Percentiles rank a stretch among this genome's conserved stretches.
phyloP scores from a whole-genome alignment of 2,113 vertebrate genomes.

The Cisticola juncidis region DNA sequence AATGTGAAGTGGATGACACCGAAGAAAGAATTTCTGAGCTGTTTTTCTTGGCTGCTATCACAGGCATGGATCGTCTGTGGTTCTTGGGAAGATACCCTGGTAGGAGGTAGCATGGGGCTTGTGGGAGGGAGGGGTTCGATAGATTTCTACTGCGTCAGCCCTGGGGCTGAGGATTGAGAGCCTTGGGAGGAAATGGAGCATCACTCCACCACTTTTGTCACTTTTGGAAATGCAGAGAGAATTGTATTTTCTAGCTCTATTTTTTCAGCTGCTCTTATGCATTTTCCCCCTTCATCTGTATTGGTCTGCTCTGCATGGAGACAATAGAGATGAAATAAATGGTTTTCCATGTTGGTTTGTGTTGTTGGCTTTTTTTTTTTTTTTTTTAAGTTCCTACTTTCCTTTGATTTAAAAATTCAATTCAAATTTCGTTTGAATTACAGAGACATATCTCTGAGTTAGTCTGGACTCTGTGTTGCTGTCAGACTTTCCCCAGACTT shows the following conservation, averaged over 20 bases:
- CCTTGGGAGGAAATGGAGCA: not conserved
- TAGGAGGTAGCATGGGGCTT: not conserved
- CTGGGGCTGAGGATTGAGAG: not conserved
- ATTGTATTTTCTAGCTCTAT: slow-evolving; percentile 62
- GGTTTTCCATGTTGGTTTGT: not conserved
- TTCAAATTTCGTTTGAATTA: not conserved
- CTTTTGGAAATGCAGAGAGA: slow-evolving; percentile 61
- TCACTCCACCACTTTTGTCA: slow-evolving; percentile 29
- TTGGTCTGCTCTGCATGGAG: slow-evolving; percentile 58
- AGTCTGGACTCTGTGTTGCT: not conserved
- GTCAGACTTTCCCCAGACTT: not conserved
- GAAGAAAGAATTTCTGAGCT: slow-evolving; percentile 43
- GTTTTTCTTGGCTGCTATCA: slow-evolving; percentile 37
- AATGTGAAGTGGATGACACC: slow-evolving; percentile 43
- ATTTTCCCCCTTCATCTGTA: slow-evolving; percentile 61
- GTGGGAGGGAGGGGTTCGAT: not conserved
- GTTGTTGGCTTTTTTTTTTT: not conserved
- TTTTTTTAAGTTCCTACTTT: not conserved
- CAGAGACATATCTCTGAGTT: not conserved
- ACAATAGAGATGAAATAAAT: slow-evolving; percentile 71
- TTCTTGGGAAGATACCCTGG: slow-evolving; percentile 17
- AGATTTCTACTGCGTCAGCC: not conserved
- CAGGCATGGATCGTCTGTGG: not conserved
- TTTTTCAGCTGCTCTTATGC: slow-evolving; percentile 58
- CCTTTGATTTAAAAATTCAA: not conserved